Evolutionary conservation across 2,113 vertebrate species (phyloP), one percentile per base, ranked within the genome.

Genomic region (Daubentonia madagascariensis): DNA sequence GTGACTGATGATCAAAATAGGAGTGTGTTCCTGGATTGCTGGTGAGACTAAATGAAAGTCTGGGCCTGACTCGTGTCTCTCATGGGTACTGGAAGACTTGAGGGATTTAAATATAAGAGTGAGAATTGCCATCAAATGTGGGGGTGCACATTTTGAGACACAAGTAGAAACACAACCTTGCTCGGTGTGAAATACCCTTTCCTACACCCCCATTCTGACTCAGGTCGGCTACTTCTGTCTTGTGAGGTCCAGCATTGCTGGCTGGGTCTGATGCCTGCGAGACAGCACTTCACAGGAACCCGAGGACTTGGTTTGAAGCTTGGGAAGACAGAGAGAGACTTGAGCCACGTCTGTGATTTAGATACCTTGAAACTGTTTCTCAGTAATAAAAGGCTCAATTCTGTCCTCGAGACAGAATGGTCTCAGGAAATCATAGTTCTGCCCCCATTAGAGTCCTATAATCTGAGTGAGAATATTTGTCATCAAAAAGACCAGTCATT

Each of bases 391-490:
- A 57, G 52, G 11, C 50, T 45, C 45, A 1, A 1, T 9, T 79
- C 37, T 67, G 54, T 80, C 37, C 52, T 73, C 48, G 14, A 48
- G 67, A 54, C 32, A 72, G n/a, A 37, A 23, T 1, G 2, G 37
- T 23, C 32, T 79, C 30, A 12, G 5, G 28, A 59, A 83, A 45
- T 22, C 11, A 0, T 13, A 7, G 17, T 4, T 72, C 17, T 43
- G 1, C 1, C 18, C 40, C 40, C 4, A 1, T 7, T 1, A 22
- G 73, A 32, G 40, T 6, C 30, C 61, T 22, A 0, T 16, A 20
- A 65, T n/a, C 52, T n/a, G 40, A 28, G 1, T 28, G 89, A 65
- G 94, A 54, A 22, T 45, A n/a, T 23, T 3, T 45, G 70, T 59
- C 87, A 43, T 78, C 79, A 20, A n/a, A 43, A 57, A 83, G 52